These are phyloP conservation scores for Philaethria dido DNA, from an alignment of 2,888 invertebrate species.

Conservation along the genomic window DNA sequence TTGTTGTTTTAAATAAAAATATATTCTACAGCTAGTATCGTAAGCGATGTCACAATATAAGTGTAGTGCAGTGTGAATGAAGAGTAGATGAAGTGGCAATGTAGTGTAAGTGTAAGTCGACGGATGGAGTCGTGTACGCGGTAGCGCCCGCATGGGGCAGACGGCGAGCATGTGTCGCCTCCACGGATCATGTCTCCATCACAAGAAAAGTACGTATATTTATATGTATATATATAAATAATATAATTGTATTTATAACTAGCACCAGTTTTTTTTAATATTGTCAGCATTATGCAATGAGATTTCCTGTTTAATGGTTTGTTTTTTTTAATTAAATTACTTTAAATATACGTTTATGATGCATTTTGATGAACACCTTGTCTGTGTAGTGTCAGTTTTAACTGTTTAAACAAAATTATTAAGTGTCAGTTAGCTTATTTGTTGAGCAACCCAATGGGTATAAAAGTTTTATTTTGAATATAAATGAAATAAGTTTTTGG, in stretches of 20 bases:
- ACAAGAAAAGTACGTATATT: slow-evolving; percentile 88
- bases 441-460: no score
- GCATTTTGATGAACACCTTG: background rate
- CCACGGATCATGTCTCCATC: slow-evolving; percentile 89
- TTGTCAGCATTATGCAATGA: background rate
- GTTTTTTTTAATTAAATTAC: background rate
- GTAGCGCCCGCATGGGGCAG: slow-evolving; percentile 89
- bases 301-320: background rate
- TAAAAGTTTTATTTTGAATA: no score
- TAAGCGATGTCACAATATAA: slow-evolving; percentile 55
- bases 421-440: no score
- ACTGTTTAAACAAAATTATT: no score
- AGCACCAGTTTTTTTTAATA: background rate
- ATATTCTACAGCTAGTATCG: slow-evolving; percentile 53
- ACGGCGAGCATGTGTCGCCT: slow-evolving; percentile 92
- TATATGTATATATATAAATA: background rate
- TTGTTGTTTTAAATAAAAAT: background rate
- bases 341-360: background rate
- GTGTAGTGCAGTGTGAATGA: slow-evolving; percentile 64
- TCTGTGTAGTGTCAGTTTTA: no score
- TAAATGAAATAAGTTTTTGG: no score
- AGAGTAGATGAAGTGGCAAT: slow-evolving; percentile 54
- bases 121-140: slow-evolving; percentile 71
- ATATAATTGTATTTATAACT: background rate
- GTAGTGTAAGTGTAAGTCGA: slow-evolving; percentile 60